A percentile compares a stretch with the other conserved stretches of the same genome.
These are phyloP conservation scores for Crocallis elinguaria DNA, from an alignment of 2,888 invertebrate species.

Conservation along the genomic window DNA sequence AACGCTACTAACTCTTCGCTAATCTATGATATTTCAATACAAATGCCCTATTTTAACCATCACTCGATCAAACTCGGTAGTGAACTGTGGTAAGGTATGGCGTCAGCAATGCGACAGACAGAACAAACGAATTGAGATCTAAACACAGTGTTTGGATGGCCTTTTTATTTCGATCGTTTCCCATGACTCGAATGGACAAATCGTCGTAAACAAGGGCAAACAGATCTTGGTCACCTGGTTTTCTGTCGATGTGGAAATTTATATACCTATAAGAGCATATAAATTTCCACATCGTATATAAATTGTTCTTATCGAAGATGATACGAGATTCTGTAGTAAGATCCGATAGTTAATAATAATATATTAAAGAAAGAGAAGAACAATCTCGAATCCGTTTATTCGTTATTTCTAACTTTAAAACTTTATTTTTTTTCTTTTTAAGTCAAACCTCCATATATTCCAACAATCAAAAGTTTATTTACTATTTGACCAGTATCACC, in stretches of 20 bases:
- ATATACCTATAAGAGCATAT: too few species aligned
- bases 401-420: too few species aligned
- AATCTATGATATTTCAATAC: slow-evolving; percentile 21
- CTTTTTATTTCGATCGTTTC: slow-evolving; percentile 57
- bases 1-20: slow-evolving; percentile 37
- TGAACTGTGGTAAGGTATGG: slow-evolving; percentile 22
- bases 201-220: slow-evolving; percentile 36
- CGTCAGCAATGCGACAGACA: slow-evolving; percentile 55
- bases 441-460: too few species aligned
- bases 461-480: too few species aligned
- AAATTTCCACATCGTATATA: too few species aligned
- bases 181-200: slow-evolving; percentile 47
- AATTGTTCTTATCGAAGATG: too few species aligned
- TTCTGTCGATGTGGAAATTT: slow-evolving; percentile 27
- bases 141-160: slow-evolving; percentile 53
- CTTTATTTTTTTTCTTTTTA: too few species aligned
- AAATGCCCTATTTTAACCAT: slow-evolving; percentile 10
- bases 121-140: slow-evolving; percentile 55
- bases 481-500: neutral
- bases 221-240: slow-evolving; percentile 39
- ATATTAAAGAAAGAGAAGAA: too few species aligned
- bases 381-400: too few species aligned
- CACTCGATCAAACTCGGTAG: slow-evolving; percentile 6
- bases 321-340: too few species aligned
- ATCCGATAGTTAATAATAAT: too few species aligned